phyloP scores from a whole-genome alignment of 2,113 vertebrate genomes.

The Ammodytes dubius region DNA sequence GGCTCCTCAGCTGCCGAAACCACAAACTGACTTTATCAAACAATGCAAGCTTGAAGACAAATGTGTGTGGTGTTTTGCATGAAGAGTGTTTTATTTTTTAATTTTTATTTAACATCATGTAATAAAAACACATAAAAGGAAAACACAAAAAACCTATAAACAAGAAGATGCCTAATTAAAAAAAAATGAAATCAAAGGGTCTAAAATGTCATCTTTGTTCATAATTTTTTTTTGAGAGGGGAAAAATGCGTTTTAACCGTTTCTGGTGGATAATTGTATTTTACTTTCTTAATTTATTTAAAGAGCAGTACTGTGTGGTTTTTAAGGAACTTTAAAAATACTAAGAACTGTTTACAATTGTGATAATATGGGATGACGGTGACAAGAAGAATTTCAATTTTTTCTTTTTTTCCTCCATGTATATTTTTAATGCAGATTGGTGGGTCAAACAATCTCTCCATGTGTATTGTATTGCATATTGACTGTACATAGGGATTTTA shows the following conservation, averaged over 20 bases:
- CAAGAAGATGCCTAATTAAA: conserved; percentile 62
- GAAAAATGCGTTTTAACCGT: conserved; percentile 46
- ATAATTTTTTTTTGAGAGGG: conserved; percentile 37
- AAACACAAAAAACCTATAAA: conserved; percentile 15
- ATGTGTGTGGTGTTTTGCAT: conserved; percentile 60
- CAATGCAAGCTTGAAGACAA: conserved; percentile 64
- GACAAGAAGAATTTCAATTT: conserved; percentile 43
- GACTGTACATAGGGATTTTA: conserved; percentile 44
- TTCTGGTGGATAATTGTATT: conserved; percentile 69
- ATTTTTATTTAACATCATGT: conserved; percentile 75
- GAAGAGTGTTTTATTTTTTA: conserved; percentile 54
- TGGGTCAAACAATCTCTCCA: conserved; percentile 44
- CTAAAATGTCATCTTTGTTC: conserved; percentile 53
- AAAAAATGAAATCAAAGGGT: conserved; percentile 38
- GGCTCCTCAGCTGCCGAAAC: conserved; percentile 75
- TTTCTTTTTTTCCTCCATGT: conserved; percentile 61
- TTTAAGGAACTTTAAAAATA: conserved; percentile 54
- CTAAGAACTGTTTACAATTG: conserved; percentile 71
- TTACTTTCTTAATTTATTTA: conserved; percentile 83
- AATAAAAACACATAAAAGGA: conserved; percentile 44
- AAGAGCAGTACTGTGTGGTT: conserved; percentile 59
- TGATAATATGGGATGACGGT: conserved; percentile 47
- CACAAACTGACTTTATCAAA: conserved; percentile 57
- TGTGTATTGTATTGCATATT: conserved; percentile 51
- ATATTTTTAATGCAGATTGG: conserved; percentile 71